These are phyloP conservation scores for Alviniconcha strummeri DNA, from an alignment of 2,888 invertebrate species.

Conservation along the genomic window DNA sequence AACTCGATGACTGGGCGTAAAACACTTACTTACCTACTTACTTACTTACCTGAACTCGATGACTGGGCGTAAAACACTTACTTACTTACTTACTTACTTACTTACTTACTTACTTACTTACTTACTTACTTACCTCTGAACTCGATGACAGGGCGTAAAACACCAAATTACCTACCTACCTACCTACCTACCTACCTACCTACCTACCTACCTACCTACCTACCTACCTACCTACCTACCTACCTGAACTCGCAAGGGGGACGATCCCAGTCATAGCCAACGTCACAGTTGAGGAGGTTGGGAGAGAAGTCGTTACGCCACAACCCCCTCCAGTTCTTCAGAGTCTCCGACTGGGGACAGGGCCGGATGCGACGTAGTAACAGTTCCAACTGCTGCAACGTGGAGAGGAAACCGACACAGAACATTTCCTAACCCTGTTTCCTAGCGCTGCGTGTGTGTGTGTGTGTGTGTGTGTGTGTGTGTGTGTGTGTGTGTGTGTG, in stretches of 20 bases:
- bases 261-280: constrained; percentile 24
- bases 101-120: too few species aligned
- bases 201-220: too few species aligned
- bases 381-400: constrained; percentile 1
- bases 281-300: constrained; percentile 1
- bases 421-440: too few species aligned
- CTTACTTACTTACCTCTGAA: too few species aligned
- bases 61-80: too few species aligned
- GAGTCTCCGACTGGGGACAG: not conserved
- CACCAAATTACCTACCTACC: too few species aligned
- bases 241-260: not conserved
- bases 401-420: not conserved
- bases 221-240: not conserved
- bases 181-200: too few species aligned
- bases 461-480: not conserved
- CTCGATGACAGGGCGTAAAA: too few species aligned
- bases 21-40: too few species aligned
- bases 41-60: not conserved
- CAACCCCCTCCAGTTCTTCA: constrained; percentile 12
- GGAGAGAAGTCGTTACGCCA: constrained; percentile 3
- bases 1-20: too few species aligned
- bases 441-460: not conserved
- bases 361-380: constrained; percentile 21
- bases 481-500: constrained; percentile 1
- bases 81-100: too few species aligned